Evolutionary conservation across 2,888 invertebrate species (phyloP), one percentile per base, ranked within the genome.

Genomic region (Ecdyonurus torrentis): DNA sequence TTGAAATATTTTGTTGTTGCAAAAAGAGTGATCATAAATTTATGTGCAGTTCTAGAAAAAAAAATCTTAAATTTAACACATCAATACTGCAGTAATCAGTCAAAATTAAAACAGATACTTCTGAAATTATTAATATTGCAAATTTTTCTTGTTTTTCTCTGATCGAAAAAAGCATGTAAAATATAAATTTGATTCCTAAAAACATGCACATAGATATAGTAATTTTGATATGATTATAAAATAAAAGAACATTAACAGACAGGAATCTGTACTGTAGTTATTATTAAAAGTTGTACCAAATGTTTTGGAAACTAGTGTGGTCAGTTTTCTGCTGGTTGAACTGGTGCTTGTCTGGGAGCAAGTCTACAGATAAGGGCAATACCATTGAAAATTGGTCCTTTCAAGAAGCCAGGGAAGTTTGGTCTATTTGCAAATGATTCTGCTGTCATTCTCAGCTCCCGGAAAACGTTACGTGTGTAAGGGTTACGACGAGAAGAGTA

Each of bases 401-500:
- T 78, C 19, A 91, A 68, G 52, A 86, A 71, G 24, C 74, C 76
- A 1, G 96, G 96, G 70, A 88, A 80, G 55, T 79, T 79, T 22
- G 87, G 86, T 66, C 83, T 83, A 65, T 74, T 76, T 1, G 90
- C 87, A 18, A 84, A 73, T 53, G 80, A 77, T 74, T 90, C 89
- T 7, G 87, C 78, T 0, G 82, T 77, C 67, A 85, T 78, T 67
- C 92, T 83, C 71, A 98, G 78, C 75, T 96, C 96, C 67, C 83
- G 82, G 79, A 96, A 97, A 75, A 94, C 88, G 74, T 87, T 93
- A 73, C 94, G 86, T 63, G 94, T 94, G 78, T 92, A 93, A 0
- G 97, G 96, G 81, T 99, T 99, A 70, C 99, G 86, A 64, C 93
- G 84, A 3, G 98, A 98, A 65, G 89, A 80, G 78, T 98, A 95